Percentiles rank a stretch among this genome's conserved stretches.
Conservation (phyloP, 2,797 vertebrate genomes). For the Poecilia velifera region DNA sequence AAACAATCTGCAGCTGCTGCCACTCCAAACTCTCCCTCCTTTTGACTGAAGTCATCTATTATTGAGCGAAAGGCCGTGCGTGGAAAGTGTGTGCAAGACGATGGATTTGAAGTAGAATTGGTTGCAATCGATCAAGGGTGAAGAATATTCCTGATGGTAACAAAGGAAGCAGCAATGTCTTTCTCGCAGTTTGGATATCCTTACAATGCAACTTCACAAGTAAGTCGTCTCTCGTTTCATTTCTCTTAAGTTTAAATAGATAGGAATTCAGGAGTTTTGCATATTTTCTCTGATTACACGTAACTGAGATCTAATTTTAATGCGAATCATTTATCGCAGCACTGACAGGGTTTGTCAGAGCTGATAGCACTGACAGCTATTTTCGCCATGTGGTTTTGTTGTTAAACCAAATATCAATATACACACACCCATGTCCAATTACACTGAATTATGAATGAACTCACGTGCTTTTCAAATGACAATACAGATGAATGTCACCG, state of each 20-base stretch:
- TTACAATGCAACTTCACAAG: slow-evolving; percentile 95
- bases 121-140: slow-evolving; percentile 89
- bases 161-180: slow-evolving; percentile 94
- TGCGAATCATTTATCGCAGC: slow-evolving; percentile 25
- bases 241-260: slow-evolving; percentile 28
- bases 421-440: slow-evolving; percentile 75
- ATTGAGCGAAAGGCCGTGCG: slow-evolving; percentile 89
- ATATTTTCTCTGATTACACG: slow-evolving; percentile 29
- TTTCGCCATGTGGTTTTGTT: slow-evolving; percentile 62
- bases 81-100: slow-evolving; percentile 88
- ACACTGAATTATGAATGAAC: slow-evolving; percentile 87
- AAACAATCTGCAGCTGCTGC: slow-evolving; percentile 85
- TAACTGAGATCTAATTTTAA: slow-evolving; percentile 20
- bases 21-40: slow-evolving; percentile 83
- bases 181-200: slow-evolving; percentile 98
- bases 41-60: slow-evolving; percentile 91
- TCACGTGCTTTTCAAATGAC: slow-evolving; percentile 84
- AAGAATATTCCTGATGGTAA: slow-evolving; percentile 90
- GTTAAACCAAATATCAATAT: slow-evolving; percentile 72
- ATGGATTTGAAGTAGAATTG: slow-evolving; percentile 89
- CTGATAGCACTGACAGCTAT: slow-evolving; percentile 43
- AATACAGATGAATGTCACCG: slow-evolving; percentile 79
- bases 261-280: slow-evolving; percentile 7
- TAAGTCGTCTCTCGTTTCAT: slow-evolving; percentile 79
- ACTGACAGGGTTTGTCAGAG: slow-evolving; percentile 31